Percentiles rank a stretch among this genome's conserved stretches.
Evolutionary conservation across 2,888 invertebrate species (phyloP).

Genomic region (Drosophila heteroneura): DNA sequence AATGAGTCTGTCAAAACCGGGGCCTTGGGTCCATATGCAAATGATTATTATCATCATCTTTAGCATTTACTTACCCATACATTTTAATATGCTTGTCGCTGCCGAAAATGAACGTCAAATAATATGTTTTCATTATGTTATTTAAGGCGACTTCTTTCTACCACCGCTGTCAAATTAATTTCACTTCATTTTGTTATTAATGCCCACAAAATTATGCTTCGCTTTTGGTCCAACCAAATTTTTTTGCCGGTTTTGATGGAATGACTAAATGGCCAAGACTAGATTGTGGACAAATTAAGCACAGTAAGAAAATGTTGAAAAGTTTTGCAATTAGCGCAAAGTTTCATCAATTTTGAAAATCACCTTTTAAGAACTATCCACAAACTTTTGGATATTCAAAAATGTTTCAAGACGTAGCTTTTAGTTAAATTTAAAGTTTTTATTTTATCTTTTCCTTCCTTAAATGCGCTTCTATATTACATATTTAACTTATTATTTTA

Average conservation of each 20-base stretch:
- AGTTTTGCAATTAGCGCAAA: conserved; percentile 55
- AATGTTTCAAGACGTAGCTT: background rate
- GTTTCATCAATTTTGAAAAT: conserved; percentile 4
- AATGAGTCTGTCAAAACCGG: conserved; percentile 32
- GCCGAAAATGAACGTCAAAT: conserved; percentile 58
- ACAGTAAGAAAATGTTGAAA: conserved; percentile 40
- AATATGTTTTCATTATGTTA: conserved; percentile 72
- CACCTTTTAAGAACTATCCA: background rate
- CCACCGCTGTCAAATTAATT: conserved; percentile 63
- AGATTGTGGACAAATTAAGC: conserved; percentile 53
- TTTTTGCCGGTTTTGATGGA: conserved; percentile 24
- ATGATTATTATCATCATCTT: conserved; percentile 73
- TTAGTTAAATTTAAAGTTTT: background rate
- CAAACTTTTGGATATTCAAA: background rate
- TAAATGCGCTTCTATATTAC: background rate
- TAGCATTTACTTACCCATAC: conserved; percentile 63
- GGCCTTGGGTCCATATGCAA: conserved; percentile 58
- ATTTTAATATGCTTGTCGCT: conserved; percentile 58
- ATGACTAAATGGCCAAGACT: conserved; percentile 44
- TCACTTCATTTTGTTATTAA: conserved; percentile 70
- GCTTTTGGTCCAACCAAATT: conserved; percentile 2
- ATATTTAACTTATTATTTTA: background rate
- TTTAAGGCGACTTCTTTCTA: conserved; percentile 21
- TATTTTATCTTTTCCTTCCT: background rate
- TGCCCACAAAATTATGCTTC: conserved; percentile 62